A percentile compares a stretch with the other conserved stretches of the same genome.
Conservation (phyloP, 2,797 vertebrate genomes). For the Bovichtus variegatus region DNA sequence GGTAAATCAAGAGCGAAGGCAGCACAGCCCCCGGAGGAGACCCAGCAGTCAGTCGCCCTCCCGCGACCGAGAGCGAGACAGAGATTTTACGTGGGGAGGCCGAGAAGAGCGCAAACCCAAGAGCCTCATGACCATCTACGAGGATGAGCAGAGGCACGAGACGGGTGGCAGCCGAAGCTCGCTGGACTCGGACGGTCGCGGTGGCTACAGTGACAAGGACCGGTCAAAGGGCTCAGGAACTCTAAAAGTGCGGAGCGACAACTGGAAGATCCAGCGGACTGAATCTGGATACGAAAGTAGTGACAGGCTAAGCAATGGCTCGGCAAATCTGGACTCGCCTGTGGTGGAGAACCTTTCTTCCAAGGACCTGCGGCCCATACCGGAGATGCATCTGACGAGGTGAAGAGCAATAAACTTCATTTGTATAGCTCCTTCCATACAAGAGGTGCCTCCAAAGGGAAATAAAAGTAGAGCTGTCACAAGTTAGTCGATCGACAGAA, state of each 20-base stretch:
- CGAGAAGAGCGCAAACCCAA: constrained; percentile 89
- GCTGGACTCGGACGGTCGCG: constrained; percentile 88
- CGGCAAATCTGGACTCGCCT: constrained; percentile 90
- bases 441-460: no score
- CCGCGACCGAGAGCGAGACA: constrained; percentile 58
- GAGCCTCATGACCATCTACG: constrained; percentile 95
- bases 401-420: constrained; percentile 62
- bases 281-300: constrained; percentile 97
- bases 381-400: constrained; percentile 86
- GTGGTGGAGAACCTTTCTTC: constrained; percentile 83
- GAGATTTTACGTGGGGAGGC: constrained; percentile 70
- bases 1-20: constrained; percentile 74
- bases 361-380: constrained; percentile 79
- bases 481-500: no score
- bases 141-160: constrained; percentile 93
- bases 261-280: constrained; percentile 93
- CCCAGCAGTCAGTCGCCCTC: constrained; percentile 69
- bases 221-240: constrained; percentile 80
- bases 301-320: constrained; percentile 93
- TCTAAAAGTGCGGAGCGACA: constrained; percentile 85
- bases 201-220: constrained; percentile 83
- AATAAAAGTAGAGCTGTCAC: no score
- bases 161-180: constrained; percentile 88
- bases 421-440: no score
- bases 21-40: constrained; percentile 86